Conservation (phyloP, 1,140 invertebrate genomes). For the Lepidotrigona ventralis region DNA sequence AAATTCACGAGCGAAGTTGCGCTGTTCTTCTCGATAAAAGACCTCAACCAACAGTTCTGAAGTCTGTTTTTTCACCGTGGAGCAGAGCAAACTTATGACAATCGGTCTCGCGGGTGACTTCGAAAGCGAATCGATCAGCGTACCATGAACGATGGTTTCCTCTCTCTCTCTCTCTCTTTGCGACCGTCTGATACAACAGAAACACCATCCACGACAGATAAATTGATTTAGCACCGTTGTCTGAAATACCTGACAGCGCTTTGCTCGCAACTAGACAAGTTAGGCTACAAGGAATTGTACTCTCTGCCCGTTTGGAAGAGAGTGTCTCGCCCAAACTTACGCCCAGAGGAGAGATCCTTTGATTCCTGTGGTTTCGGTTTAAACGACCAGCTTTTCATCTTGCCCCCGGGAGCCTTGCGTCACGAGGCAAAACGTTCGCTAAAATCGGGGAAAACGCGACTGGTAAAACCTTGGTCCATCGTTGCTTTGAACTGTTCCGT, state of each 20-base stretch:
- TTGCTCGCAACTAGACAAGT: conserved; percentile 36
- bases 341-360: not conserved
- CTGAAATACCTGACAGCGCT: conserved; percentile 38
- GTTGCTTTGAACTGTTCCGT: not conserved
- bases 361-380: not conserved
- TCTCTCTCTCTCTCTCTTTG: not conserved
- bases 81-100: conserved; percentile 5
- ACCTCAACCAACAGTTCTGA: not conserved
- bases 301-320: conserved; percentile 4
- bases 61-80: conserved; percentile 30
- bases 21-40: not conserved
- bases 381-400: not conserved
- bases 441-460: not conserved
- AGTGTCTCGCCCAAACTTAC: conserved; percentile 29
- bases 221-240: conserved; percentile 42
- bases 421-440: not conserved
- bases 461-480: conserved; percentile 8
- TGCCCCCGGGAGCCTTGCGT: too few relatives aligned
- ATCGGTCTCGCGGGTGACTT: not conserved
- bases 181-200: conserved; percentile 47
- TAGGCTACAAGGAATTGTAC: conserved; percentile 44
- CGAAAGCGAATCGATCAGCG: conserved; percentile 49
- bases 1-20: not conserved
- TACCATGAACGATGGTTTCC: not conserved
- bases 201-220: conserved; percentile 36